These are phyloP conservation scores for Dicrurus megarhynchus DNA, from an alignment of 2,113 vertebrate genomes.

Conservation along the genomic window DNA sequence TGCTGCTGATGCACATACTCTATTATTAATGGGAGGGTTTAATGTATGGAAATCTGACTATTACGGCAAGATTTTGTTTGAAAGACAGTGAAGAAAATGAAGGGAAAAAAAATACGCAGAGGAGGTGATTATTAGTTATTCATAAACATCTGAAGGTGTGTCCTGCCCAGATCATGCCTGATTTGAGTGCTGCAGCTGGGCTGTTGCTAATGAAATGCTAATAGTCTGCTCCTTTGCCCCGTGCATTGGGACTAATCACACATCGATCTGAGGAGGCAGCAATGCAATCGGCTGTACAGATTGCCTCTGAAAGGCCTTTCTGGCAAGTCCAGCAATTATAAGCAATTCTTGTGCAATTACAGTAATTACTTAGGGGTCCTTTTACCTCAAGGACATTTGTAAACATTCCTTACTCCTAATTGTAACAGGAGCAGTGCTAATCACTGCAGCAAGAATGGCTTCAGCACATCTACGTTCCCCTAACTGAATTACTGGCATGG, in stretches of 20 bases:
- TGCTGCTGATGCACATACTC: neutral
- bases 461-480: neutral
- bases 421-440: neutral
- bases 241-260: neutral
- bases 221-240: neutral
- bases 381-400: constrained; percentile 4
- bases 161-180: neutral
- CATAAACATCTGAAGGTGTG: neutral
- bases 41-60: neutral
- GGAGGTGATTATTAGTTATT: neutral
- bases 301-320: constrained; percentile 12
- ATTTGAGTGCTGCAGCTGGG: neutral
- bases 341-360: neutral
- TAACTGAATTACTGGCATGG: neutral
- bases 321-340: constrained; percentile 11
- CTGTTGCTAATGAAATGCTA: constrained; percentile 35
- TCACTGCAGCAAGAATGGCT: neutral
- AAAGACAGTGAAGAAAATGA: neutral
- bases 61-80: neutral
- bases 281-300: neutral
- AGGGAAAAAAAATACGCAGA: accelerated
- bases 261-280: constrained; percentile 10
- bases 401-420: neutral
- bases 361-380: neutral
- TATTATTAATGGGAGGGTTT: neutral